Conservation (phyloP, 1,140 invertebrate genomes). For the Protaetia brevitarsis region DNA sequence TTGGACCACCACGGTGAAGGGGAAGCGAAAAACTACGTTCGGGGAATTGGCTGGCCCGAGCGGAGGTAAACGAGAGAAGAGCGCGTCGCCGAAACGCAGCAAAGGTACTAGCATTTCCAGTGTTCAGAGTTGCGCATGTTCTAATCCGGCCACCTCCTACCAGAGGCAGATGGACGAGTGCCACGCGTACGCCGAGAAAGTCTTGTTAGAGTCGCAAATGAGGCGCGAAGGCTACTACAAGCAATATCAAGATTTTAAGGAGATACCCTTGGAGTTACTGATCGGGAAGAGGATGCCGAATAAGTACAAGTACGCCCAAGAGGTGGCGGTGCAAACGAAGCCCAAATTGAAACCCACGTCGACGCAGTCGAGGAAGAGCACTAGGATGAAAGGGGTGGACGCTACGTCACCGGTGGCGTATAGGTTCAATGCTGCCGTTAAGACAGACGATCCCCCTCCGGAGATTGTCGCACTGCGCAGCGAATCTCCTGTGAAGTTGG, state of each 20-base stretch:
- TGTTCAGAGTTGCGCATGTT: background rate
- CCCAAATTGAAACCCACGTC: background rate
- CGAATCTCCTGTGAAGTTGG: background rate
- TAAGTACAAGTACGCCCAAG: background rate
- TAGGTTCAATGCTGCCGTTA: background rate
- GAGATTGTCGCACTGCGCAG: background rate
- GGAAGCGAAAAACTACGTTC: background rate
- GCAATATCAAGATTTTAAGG: slow-evolving; percentile 32
- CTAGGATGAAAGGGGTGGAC: background rate
- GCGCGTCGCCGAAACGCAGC: background rate
- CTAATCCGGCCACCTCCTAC: background rate
- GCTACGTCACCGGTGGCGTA: background rate
- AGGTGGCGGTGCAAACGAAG: background rate
- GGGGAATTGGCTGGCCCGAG: background rate
- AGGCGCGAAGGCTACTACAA: slow-evolving; percentile 26
- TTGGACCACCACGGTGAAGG: background rate
- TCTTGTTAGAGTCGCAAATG: slow-evolving; percentile 27
- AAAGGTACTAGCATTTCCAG: background rate
- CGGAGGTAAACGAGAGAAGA: background rate
- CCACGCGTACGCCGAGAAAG: slow-evolving; percentile 38
- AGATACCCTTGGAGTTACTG: slow-evolving; percentile 36
- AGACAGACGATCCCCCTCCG: background rate
- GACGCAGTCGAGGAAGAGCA: background rate
- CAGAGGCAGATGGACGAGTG: slow-evolving; percentile 31
- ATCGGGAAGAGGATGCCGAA: slow-evolving; percentile 27